These are phyloP conservation scores for Vanessa tameamea DNA, from an alignment of 1,140 invertebrate genomes.

Conservation along the genomic window DNA sequence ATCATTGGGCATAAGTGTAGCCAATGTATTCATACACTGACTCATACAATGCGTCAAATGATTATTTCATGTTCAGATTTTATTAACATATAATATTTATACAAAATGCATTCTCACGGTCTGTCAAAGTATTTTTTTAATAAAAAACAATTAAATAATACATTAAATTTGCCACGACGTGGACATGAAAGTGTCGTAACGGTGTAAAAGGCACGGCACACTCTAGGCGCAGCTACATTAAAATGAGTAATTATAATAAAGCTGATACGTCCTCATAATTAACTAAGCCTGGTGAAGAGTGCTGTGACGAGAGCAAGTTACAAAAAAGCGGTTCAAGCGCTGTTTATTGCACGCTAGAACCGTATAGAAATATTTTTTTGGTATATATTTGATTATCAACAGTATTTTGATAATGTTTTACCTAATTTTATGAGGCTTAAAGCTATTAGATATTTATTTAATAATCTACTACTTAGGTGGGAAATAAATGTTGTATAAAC, in stretches of 20 bases:
- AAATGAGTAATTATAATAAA: conserved; percentile 81
- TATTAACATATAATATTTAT: neutral
- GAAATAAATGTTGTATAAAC: too few relatives aligned
- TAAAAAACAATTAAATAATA: conserved; percentile 13
- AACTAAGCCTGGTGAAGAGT: conserved; percentile 79
- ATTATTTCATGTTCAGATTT: too few relatives aligned
- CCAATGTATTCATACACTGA: too few relatives aligned
- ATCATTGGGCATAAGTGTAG: too few relatives aligned
- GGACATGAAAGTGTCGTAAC: conserved; percentile 48
- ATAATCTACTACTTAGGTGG: too few relatives aligned
- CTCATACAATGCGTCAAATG: too few relatives aligned
- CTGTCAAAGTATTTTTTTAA: conserved; percentile 3
- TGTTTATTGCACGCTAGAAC: conserved; percentile 20
- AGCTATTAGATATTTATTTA: too few relatives aligned
- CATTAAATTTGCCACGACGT: conserved; percentile 42
- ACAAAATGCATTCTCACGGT: neutral
- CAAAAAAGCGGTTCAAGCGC: conserved; percentile 60
- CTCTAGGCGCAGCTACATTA: conserved; percentile 76
- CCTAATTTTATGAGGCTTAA: too few relatives aligned
- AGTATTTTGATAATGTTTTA: neutral
- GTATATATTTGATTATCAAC: neutral
- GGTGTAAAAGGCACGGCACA: conserved; percentile 49
- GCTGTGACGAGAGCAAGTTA: conserved; percentile 59
- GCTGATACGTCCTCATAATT: conserved; percentile 79
- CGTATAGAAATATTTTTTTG: neutral